Base-by-base conservation (phyloP, 1,140 invertebrate species). In the Drosophila sechellia region DNA sequence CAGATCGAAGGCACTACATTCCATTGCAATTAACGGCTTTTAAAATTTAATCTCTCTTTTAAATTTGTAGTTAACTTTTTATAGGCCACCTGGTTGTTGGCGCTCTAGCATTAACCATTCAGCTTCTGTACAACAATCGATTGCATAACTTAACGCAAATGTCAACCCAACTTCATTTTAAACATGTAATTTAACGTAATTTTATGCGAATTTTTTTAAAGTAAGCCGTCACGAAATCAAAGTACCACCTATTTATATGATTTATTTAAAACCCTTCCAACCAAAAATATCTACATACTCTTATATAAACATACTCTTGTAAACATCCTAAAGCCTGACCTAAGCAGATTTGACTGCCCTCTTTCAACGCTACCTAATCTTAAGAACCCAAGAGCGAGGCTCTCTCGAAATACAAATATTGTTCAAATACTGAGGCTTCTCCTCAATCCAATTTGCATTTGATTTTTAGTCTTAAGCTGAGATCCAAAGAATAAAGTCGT, bases 221-320 rank as follows among this genome's bases (percentile, higher is more conserved):
- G 1, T n/a, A 27, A 20, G 42, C 15, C 37, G 15, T 43, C 17
- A 45, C 34, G 17, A 54, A 43, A 37, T 34, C 17, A 43, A 68
- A 22, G 58, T 55, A 63, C 35, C 42, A 59, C 11, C 31, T 80
- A 80, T 80, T 76, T 80, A 80, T 79, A 79, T 61, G 59, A 61
- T 61, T 40, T 61, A 61, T 61, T 61, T 61, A 61, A 61, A 17
- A 55, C 35, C n/a, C 49, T 60, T 54, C 20, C 11, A 55, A 27
- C 50, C 27, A 60, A 39, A 60, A 39, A 22, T 12, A 22, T 8
- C 25, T 42, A 54, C 37, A 37, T 31, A 40, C 12, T 57, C 8
- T 25, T 20, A 20, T 15, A 17, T 39, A 39, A n/a, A n/a, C n/a
- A n/a, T n/a, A n/a, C n/a, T n/a, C n/a, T n/a, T n/a, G n/a, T n/a